Evolutionary conservation across 2,113 vertebrate genomes (phyloP), one percentile per base, ranked within the genome.

Genomic region (Ochotona princeps): DNA sequence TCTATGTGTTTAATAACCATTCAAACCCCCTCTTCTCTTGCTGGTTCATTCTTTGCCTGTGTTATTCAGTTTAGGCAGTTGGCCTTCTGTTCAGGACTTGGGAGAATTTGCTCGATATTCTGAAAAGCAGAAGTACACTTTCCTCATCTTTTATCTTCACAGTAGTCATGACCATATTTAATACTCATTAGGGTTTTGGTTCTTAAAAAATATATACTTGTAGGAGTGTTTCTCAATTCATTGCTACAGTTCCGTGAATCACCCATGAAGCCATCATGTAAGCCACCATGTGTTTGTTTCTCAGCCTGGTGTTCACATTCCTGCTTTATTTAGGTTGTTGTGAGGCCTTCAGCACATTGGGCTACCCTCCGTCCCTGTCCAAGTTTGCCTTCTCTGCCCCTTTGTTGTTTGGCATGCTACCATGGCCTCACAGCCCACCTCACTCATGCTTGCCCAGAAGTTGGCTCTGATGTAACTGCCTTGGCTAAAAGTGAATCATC

Each of bases 381-480:
- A 81, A 17, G 32, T 38, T 83, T 91, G 67, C 13, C 18, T 69
- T 51, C 78, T 1, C 0, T 25, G 28, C 14, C n/a, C 26, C 30
- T 83, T 75, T n/a, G 8, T 47, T 85, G 11, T 66, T 66, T 13
- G 65, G 2, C 0, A 0, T 7, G 30, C 83, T 47, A 28, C 14
- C 1, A 0, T 20, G 44, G 9, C 18, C 44, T 54, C 49, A 7
- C 2, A 61, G 30, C 5, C 28, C n/a, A 3, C 23, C 28, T 60
- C 25, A 1, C 21, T 89, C 9, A 1, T 0, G 20, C 9, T 54
- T n/a, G 15, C 15, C 10, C 6, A 8, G 21, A 8, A 12, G 25
- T 26, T 57, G 21, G 14, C 63, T 28, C 23, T 9, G 47, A 83
- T 18, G 7, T 17, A 8, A 74, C 67, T 65, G 67, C n/a, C 38